These are phyloP conservation scores for Oreotrochilus melanogaster DNA, from an alignment of 2,113 vertebrate species.

Conservation along the genomic window DNA sequence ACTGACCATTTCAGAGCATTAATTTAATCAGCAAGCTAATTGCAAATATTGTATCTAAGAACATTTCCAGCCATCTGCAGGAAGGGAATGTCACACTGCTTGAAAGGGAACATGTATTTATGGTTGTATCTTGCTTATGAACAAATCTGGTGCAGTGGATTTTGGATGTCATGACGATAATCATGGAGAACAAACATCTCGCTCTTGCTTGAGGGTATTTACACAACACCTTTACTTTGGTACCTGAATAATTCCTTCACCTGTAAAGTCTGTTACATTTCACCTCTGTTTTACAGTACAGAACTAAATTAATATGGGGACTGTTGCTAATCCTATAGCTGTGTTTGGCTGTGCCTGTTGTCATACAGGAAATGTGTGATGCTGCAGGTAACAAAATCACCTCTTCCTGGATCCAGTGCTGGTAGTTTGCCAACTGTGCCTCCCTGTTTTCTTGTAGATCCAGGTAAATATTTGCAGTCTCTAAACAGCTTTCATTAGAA, in stretches of 20 bases:
- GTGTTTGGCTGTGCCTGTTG: not conserved
- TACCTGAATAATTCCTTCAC: not conserved
- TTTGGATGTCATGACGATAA: not conserved
- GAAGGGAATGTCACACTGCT: constrained; percentile 48
- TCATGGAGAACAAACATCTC: not conserved
- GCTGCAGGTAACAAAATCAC: not conserved
- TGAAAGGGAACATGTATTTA: constrained; percentile 34
- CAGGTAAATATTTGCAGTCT: not conserved
- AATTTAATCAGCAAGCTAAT: constrained; percentile 61
- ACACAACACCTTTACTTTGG: not conserved
- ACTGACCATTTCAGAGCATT: constrained; percentile 61
- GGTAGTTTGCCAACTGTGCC: not conserved
- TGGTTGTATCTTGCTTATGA: not conserved
- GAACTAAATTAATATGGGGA: not conserved
- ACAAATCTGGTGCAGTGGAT: not conserved
- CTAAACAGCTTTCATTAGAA: not conserved
- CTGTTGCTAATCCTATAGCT: not conserved
- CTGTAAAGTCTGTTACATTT: not conserved
- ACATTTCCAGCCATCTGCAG: constrained; percentile 72
- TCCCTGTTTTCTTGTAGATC: not conserved
- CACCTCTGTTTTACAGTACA: not conserved
- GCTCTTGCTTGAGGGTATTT: not conserved
- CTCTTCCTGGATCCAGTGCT: not conserved
- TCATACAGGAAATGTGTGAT: not conserved
- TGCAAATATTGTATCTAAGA: constrained; percentile 43